These are phyloP conservation scores for Drosophila ezoana DNA, from an alignment of 2,888 invertebrate species.

Conservation along the genomic window DNA sequence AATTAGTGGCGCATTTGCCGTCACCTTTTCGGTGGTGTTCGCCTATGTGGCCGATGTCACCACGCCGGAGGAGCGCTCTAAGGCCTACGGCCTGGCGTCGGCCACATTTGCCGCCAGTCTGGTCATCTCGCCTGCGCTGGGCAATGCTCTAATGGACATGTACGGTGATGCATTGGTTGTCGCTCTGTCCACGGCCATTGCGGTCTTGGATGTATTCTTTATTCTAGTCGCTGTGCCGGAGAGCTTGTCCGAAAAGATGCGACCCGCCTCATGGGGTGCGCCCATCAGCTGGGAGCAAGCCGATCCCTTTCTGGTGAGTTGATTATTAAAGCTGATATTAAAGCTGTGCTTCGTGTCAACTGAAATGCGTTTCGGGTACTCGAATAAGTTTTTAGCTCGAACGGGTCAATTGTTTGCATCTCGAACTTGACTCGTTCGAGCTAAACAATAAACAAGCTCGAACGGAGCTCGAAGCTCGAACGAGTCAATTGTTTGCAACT, in stretches of 20 bases:
- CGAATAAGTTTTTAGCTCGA: no score
- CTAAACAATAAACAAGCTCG: no score
- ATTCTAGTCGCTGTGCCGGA: slow-evolving; percentile 99
- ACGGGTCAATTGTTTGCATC: no score
- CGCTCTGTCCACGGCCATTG: slow-evolving; percentile 97
- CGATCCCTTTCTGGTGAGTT: slow-evolving; percentile 95
- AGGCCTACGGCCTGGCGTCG: slow-evolving; percentile 98
- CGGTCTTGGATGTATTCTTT: slow-evolving; percentile 98
- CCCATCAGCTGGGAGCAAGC: slow-evolving; percentile 99
- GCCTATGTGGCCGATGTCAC: slow-evolving; percentile 99
- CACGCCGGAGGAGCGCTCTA: slow-evolving; percentile 96
- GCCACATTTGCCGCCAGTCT: slow-evolving; percentile 99
- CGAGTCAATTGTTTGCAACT: no score
- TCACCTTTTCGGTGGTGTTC: slow-evolving; percentile 99
- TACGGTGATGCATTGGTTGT: slow-evolving; percentile 95
- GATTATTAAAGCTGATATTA: not conserved
- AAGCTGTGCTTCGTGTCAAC: no score
- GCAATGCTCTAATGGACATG: slow-evolving; percentile 93
- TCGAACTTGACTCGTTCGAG: no score
- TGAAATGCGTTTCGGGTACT: no score
- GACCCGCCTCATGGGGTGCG: slow-evolving; percentile 92
- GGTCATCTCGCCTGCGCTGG: slow-evolving; percentile 99
- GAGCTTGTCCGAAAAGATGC: slow-evolving; percentile 97
- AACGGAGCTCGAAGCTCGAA: no score
- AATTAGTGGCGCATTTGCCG: slow-evolving; percentile 99